Conservation (phyloP, 1,140 invertebrate genomes). For the Drosophila ogumai region DNA sequence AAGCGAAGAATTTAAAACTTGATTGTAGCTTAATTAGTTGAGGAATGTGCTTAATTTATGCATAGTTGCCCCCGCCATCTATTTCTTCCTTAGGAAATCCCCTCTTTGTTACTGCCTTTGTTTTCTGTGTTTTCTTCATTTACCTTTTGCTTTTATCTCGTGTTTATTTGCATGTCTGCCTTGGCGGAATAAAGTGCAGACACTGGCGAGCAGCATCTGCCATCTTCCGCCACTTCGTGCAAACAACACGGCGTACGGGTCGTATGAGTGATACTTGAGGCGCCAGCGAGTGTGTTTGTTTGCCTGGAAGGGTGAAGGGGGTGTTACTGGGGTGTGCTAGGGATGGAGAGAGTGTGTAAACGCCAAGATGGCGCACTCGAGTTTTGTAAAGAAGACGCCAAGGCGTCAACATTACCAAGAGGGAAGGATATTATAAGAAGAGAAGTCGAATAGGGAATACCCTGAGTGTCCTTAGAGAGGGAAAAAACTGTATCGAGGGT, state of each 20-base stretch:
- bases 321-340: constrained; percentile 2
- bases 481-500: too few relatives aligned
- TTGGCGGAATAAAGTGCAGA: constrained; percentile 63
- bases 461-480: neutral
- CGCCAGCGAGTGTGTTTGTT: constrained; percentile 16
- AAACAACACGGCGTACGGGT: constrained; percentile 60
- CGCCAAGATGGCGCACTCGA: constrained; percentile 73
- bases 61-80: constrained; percentile 21
- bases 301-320: constrained; percentile 8
- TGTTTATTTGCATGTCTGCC: constrained; percentile 77
- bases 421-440: neutral
- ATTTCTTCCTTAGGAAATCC: neutral
- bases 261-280: constrained; percentile 79
- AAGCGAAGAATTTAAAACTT: constrained; percentile 57
- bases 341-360: constrained; percentile 29
- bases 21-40: constrained; percentile 71
- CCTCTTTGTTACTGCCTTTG: neutral
- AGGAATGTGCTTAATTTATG: constrained; percentile 54
- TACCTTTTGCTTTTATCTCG: constrained; percentile 50
- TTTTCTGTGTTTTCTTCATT: constrained; percentile 8
- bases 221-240: constrained; percentile 50
- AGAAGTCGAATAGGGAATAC: constrained; percentile 7
- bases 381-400: constrained; percentile 64
- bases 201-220: constrained; percentile 40
- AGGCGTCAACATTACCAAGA: constrained; percentile 63